phyloP scores from a whole-genome alignment of 2,113 vertebrate species.

The Pionites leucogaster region DNA sequence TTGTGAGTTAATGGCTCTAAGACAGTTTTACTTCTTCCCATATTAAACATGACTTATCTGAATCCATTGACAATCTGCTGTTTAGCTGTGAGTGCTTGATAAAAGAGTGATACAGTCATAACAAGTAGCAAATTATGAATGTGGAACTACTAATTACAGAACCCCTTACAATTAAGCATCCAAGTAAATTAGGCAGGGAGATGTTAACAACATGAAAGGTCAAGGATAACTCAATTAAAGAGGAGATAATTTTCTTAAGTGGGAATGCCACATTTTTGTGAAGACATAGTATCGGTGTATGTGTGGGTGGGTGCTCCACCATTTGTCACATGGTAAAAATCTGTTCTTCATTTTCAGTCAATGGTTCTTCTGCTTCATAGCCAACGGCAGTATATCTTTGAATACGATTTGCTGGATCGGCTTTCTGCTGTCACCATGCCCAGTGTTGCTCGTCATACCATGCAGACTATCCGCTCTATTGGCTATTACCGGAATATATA shows the following conservation, averaged over 20 bases:
- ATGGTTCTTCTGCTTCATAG: slow-evolving; percentile 97
- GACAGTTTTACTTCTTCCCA: slow-evolving; percentile 63
- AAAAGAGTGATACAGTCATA: slow-evolving; percentile 71
- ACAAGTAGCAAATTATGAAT: slow-evolving; percentile 76
- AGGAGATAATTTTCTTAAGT: slow-evolving; percentile 70
- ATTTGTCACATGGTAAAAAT: slow-evolving; percentile 60
- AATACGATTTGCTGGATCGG: slow-evolving; percentile 91
- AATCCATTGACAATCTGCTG: slow-evolving; percentile 78
- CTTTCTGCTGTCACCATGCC: slow-evolving; percentile 97
- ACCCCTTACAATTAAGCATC: slow-evolving; percentile 77
- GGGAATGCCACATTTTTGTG: slow-evolving; percentile 66
- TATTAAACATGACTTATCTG: slow-evolving; percentile 72
- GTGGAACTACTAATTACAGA: slow-evolving; percentile 77
- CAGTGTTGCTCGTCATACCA: slow-evolving; percentile 94
- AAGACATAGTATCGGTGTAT: slow-evolving; percentile 15
- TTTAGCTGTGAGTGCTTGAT: slow-evolving; percentile 73
- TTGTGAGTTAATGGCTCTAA: slow-evolving; percentile 69
- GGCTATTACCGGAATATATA: slow-evolving; percentile 98
- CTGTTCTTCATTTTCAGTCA: slow-evolving; percentile 81
- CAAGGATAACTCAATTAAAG: slow-evolving; percentile 79
- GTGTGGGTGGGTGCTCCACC: neutral
- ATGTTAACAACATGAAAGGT: slow-evolving; percentile 78
- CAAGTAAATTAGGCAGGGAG: slow-evolving; percentile 76
- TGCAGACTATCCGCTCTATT: slow-evolving; percentile 96
- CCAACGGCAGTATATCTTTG: slow-evolving; percentile 97